Evolutionary conservation across 2,797 vertebrate genomes (phyloP).

Genomic region (Eulemur coronatus): DNA sequence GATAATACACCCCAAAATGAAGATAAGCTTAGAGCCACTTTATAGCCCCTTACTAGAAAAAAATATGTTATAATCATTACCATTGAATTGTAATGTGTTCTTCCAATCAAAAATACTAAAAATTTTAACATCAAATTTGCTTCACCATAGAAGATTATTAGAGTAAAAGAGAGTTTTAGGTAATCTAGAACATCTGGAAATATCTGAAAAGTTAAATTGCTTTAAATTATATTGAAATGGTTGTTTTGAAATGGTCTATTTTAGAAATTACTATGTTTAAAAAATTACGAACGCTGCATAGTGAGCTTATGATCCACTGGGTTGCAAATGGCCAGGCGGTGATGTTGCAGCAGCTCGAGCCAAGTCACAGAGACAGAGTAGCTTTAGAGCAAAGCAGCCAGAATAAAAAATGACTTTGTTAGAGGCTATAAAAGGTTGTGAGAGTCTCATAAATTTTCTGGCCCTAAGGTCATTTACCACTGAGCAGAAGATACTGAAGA

Average conservation of each 20-base stretch:
- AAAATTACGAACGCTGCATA: not conserved
- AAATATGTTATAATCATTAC: not conserved
- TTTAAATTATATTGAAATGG: not conserved
- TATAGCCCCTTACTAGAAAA: not conserved
- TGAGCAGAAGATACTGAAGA: not conserved
- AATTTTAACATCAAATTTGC: not conserved
- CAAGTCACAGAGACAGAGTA: not conserved
- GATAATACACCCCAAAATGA: not conserved
- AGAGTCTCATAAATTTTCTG: not conserved
- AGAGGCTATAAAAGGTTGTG: not conserved
- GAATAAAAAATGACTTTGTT: not conserved
- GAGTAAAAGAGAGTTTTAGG: not conserved
- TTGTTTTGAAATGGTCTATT: not conserved
- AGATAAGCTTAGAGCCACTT: not conserved
- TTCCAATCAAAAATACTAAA: not conserved
- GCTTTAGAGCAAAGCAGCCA: not conserved
- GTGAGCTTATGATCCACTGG: not conserved
- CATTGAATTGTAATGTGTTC: not conserved
- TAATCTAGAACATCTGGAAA: not conserved
- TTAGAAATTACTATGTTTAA: not conserved
- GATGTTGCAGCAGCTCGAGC: not conserved
- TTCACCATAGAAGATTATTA: not conserved
- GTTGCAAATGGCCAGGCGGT: not conserved
- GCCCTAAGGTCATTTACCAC: not conserved
- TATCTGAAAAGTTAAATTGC: not conserved